Evolutionary conservation across 2,797 vertebrate species (phyloP).

Genomic region (Channallabes apus): DNA sequence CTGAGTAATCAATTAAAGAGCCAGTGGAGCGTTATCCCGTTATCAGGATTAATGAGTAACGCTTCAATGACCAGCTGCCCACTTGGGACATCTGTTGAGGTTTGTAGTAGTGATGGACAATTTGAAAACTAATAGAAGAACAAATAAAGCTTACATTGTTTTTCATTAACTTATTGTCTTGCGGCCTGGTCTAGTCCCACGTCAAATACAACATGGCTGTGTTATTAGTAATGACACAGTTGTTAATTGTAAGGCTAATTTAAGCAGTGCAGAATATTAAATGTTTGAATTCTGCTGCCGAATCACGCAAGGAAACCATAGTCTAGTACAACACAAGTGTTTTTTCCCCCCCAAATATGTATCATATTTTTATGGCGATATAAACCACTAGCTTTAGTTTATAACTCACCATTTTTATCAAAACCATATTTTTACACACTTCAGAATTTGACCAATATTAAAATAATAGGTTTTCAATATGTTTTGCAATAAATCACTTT

Average conservation of each 20-base stretch:
- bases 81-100: not conserved
- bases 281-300: not conserved
- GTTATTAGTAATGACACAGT: not conserved
- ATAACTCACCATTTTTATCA: not conserved
- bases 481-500: not conserved
- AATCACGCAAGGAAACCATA: not conserved
- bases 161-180: not conserved
- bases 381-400: not conserved
- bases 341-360: too few relatives aligned
- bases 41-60: slow-evolving; percentile 21
- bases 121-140: not conserved
- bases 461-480: not conserved
- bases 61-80: slow-evolving; percentile 4
- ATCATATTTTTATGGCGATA: not conserved
- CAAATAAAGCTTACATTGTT: not conserved
- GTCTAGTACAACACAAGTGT: not conserved
- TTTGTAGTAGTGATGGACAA: not conserved
- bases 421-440: not conserved
- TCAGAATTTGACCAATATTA: not conserved
- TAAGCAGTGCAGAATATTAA: not conserved
- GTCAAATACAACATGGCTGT: not conserved
- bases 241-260: not conserved
- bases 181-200: too few relatives aligned
- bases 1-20: slow-evolving; percentile 36
- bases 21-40: slow-evolving; percentile 43